Conservation (phyloP, 2,797 vertebrate genomes). For the Trachurus trachurus region DNA sequence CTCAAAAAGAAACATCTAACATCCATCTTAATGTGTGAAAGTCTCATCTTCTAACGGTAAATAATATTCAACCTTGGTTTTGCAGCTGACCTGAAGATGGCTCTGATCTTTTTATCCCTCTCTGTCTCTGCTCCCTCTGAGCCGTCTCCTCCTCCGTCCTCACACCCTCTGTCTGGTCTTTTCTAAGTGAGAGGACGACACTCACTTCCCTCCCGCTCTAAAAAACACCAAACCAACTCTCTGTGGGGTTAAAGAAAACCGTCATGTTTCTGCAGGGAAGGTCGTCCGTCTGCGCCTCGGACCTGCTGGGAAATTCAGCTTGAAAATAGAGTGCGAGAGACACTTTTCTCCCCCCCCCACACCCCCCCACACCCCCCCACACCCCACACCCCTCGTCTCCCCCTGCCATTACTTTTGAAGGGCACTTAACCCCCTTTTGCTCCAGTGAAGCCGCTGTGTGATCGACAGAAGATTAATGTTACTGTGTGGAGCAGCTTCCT, state of each 20-base stretch:
- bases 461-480: slow-evolving; percentile 62
- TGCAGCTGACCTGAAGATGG: no score
- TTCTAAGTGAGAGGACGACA: background rate
- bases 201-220: background rate
- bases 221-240: slow-evolving; percentile 1
- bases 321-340: slow-evolving; percentile 24
- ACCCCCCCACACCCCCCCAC: background rate
- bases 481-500: slow-evolving; percentile 44
- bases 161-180: background rate
- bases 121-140: background rate
- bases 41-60: no score
- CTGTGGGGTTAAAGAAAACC: background rate
- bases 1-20: no score
- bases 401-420: slow-evolving; percentile 57
- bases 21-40: no score
- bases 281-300: slow-evolving; percentile 11
- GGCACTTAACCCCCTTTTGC: slow-evolving; percentile 74
- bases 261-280: background rate
- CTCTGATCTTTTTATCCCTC: background rate
- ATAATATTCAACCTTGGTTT: no score
- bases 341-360: background rate
- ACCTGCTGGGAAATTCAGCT: slow-evolving; percentile 50
- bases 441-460: slow-evolving; percentile 54
- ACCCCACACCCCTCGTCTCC: background rate
- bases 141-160: background rate